Conservation (phyloP, 2,797 vertebrate species). For the Cynodonichthys magdalenae region DNA sequence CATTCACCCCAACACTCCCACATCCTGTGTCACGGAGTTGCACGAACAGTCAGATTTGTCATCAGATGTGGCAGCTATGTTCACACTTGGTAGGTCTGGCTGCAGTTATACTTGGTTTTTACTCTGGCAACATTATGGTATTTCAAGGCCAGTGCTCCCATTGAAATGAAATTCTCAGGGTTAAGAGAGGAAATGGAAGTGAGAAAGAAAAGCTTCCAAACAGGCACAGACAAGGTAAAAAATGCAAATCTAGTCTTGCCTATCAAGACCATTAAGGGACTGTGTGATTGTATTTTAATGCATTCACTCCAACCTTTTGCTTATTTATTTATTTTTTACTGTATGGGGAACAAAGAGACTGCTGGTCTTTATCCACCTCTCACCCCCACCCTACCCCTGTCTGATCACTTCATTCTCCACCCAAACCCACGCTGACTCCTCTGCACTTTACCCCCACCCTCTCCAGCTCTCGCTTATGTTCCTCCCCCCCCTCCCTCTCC, state of each 20-base stretch:
- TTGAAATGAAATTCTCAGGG: constrained; percentile 60
- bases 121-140: constrained; percentile 75
- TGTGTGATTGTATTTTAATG: constrained; percentile 75
- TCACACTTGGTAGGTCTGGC: constrained; percentile 70
- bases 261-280: constrained; percentile 70
- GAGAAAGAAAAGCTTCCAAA: constrained; percentile 26
- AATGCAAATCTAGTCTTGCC: constrained; percentile 71
- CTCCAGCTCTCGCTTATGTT: constrained; percentile 71
- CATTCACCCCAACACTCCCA: constrained; percentile 79
- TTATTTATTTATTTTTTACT: constrained; percentile 52
- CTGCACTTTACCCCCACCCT: constrained; percentile 45
- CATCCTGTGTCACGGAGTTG: constrained; percentile 79
- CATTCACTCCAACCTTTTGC: constrained; percentile 51
- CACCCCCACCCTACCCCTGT: constrained; percentile 61
- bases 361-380: constrained; percentile 69
- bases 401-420: constrained; percentile 79
- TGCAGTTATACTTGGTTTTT: constrained; percentile 73
- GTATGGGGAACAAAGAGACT: constrained; percentile 69
- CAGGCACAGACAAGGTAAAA: constrained; percentile 54
- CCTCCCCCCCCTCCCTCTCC: constrained; percentile 65
- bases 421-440: constrained; percentile 74
- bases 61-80: constrained; percentile 80
- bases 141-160: constrained; percentile 69
- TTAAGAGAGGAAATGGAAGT: constrained; percentile 12
- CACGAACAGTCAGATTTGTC: constrained; percentile 80